phyloP scores from a whole-genome alignment of 2,888 invertebrate species.

The Arge pagana region DNA sequence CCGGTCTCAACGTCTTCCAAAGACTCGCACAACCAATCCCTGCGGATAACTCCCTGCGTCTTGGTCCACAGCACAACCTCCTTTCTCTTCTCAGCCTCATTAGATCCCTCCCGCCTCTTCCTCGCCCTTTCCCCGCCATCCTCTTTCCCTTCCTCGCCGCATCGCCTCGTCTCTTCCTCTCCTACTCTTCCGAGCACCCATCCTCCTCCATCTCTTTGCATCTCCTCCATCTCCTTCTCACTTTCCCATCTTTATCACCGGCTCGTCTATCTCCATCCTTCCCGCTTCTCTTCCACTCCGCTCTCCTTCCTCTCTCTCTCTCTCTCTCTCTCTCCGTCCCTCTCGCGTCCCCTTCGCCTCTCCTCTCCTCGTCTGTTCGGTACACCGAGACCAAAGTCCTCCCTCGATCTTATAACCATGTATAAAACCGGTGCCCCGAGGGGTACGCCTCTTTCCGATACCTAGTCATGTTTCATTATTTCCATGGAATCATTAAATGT shows the following conservation, averaged over 20 bases:
- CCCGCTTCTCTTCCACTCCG: slow-evolving; percentile 16
- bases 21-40: slow-evolving; percentile 48
- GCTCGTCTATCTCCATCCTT: slow-evolving; percentile 31
- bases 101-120: slow-evolving; percentile 7
- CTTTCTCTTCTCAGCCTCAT: slow-evolving; percentile 31
- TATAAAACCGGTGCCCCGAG: slow-evolving; percentile 18
- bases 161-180: slow-evolving; percentile 21
- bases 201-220: slow-evolving; percentile 6
- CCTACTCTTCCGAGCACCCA: slow-evolving; percentile 18
- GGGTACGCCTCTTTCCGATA: slow-evolving; percentile 45
- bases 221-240: slow-evolving; percentile 1
- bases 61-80: slow-evolving; percentile 47
- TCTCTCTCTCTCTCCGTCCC: slow-evolving; percentile 18
- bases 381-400: slow-evolving; percentile 19
- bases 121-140: slow-evolving; percentile 2
- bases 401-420: slow-evolving; percentile 23
- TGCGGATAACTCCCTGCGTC: slow-evolving; percentile 46
- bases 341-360: slow-evolving; percentile 7
- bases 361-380: slow-evolving; percentile 4
- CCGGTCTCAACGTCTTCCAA: slow-evolving; percentile 34
- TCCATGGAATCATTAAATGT: slow-evolving; percentile 50
- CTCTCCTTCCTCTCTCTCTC: slow-evolving; percentile 20
- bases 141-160: slow-evolving; percentile 17
- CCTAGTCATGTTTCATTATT: slow-evolving; percentile 53
- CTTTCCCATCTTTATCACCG: background rate